A percentile compares a stretch with the other conserved stretches of the same genome.
Evolutionary conservation across 92 coral and sea anemone genomes (phyloP).

Genomic region (Chrysogorgia sp.): DNA sequence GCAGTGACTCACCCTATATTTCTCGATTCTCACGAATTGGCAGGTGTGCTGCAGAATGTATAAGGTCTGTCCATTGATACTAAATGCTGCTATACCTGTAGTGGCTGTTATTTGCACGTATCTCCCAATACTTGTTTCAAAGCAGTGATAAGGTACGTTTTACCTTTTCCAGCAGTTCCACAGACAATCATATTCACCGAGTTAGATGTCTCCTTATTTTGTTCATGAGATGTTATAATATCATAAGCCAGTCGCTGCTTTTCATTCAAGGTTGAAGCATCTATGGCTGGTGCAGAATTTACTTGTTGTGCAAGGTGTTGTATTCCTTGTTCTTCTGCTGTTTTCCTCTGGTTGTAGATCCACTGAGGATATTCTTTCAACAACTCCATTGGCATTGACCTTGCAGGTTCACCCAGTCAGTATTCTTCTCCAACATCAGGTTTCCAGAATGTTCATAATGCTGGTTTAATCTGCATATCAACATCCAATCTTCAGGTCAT

Average conservation of each 20-base stretch:
- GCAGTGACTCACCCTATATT: conserved; percentile 7
- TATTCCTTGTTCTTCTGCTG: no score
- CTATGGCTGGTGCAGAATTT: not conserved
- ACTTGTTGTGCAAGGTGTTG: no score
- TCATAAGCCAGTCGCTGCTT: conserved; percentile 56
- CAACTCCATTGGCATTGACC: not conserved
- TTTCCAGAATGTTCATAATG: no score
- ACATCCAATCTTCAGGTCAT: conserved; percentile 50
- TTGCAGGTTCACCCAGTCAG: not conserved
- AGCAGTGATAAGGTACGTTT: conserved; percentile 51
- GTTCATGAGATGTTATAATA: conserved; percentile 50
- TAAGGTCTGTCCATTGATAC: conserved; percentile 19
- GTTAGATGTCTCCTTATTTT: not conserved
- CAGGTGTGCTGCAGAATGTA: conserved; percentile 27
- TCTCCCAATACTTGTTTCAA: conserved; percentile 35
- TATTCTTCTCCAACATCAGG: no score
- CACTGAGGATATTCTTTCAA: not conserved
- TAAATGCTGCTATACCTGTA: conserved; percentile 50
- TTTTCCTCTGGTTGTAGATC: not conserved
- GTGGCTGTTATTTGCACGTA: conserved; percentile 46
- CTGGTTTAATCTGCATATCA: conserved; percentile 1
- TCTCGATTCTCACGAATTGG: conserved; percentile 41
- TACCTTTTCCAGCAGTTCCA: conserved; percentile 24
- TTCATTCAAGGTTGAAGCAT: conserved; percentile 42
- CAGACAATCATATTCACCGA: conserved; percentile 5